Conservation (phyloP, 30 jellyfish, hydroid and myxozoan genomes). For the Pseudorhiza aurosa region DNA sequence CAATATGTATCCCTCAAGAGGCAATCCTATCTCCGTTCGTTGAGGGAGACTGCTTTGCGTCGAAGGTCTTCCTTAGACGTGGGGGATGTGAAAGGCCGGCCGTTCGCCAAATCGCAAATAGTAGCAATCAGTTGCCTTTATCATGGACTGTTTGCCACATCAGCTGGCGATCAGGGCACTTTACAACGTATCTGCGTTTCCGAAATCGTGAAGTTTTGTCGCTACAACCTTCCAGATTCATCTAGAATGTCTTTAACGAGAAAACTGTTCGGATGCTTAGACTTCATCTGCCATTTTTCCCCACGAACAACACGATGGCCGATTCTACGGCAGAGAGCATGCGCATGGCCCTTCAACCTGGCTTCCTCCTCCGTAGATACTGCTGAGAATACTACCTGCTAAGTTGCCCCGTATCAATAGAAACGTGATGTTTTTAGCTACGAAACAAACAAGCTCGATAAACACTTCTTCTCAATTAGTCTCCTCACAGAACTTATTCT, state of each 20-base stretch:
- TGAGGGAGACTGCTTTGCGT: not conserved
- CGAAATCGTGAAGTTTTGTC: not conserved
- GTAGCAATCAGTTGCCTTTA: constrained; percentile 5
- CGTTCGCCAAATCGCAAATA: constrained; percentile 10
- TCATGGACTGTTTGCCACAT: not conserved
- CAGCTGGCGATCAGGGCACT: not conserved
- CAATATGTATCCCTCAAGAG: not conserved
- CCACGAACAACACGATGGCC: constrained; percentile 73
- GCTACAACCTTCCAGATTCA: not conserved
- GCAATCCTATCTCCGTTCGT: not conserved
- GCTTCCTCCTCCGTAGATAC: constrained; percentile 55
- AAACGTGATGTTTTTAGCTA: constrained; percentile 39
- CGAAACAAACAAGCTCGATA: constrained; percentile 31
- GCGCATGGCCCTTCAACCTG: constrained; percentile 41
- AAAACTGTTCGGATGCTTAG: not conserved
- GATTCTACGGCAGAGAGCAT: constrained; percentile 54
- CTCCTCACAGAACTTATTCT: no score
- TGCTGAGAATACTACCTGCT: not conserved
- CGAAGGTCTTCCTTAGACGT: not conserved
- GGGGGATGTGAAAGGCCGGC: constrained; percentile 17
- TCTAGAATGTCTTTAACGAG: not conserved
- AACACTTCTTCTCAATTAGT: constrained; percentile 6
- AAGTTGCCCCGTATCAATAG: not conserved
- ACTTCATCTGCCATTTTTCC: constrained; percentile 73
- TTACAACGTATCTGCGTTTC: not conserved